These are phyloP conservation scores for Chiroxiphia lanceolata DNA, from an alignment of 2,797 vertebrate genomes.

Conservation along the genomic window DNA sequence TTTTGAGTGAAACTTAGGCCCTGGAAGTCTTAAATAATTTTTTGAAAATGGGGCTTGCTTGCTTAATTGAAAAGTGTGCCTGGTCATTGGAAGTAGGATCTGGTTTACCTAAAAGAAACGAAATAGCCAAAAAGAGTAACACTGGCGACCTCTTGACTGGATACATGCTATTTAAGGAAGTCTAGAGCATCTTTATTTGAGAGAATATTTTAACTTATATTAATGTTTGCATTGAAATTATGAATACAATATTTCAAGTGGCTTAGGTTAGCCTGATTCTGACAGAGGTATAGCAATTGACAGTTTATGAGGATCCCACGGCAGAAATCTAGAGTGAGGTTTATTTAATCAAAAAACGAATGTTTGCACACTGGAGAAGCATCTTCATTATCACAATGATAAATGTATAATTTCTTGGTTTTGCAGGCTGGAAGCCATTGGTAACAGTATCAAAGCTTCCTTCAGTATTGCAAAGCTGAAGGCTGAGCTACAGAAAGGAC, in stretches of 20 bases:
- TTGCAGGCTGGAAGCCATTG: conserved; percentile 73
- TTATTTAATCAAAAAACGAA: background rate
- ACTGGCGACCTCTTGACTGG: background rate
- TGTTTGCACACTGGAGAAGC: background rate
- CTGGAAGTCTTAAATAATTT: background rate
- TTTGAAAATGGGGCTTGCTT: background rate
- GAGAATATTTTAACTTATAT: background rate
- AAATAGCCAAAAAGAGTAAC: background rate
- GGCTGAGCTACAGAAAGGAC: conserved; percentile 58
- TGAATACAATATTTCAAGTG: background rate
- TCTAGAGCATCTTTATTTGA: background rate
- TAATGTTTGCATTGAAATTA: background rate
- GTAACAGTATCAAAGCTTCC: conserved; percentile 75
- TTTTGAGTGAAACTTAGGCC: background rate
- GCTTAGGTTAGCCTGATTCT: background rate
- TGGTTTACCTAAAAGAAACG: background rate
- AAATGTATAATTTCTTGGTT: conserved; percentile 32
- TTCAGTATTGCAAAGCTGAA: conserved; percentile 71
- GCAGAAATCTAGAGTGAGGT: background rate
- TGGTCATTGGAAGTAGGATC: background rate
- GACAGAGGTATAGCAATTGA: background rate
- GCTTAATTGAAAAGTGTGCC: background rate
- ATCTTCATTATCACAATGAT: background rate
- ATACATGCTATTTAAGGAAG: background rate
- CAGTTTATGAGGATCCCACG: background rate